Percentiles rank a stretch among this genome's conserved stretches.
Evolutionary conservation across 2,888 invertebrate genomes (phyloP).

Genomic region (Cephus spinipes): DNA sequence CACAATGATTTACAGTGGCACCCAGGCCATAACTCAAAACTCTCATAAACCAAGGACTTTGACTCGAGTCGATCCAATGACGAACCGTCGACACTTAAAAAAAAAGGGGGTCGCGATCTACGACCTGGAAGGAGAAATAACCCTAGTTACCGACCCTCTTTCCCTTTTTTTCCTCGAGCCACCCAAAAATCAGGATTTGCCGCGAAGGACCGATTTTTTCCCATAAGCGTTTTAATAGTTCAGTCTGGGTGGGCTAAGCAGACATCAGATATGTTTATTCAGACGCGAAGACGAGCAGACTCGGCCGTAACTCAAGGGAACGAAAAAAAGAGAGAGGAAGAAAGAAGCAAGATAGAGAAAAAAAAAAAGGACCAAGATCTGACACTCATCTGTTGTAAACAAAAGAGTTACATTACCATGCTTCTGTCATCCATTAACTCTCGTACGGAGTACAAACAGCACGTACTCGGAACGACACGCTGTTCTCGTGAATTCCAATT

Average conservation of each 20-base stretch:
- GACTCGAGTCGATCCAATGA: constrained; percentile 13
- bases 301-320: constrained; percentile 37
- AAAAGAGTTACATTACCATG: constrained; percentile 58
- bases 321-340: background rate
- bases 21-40: constrained; percentile 11
- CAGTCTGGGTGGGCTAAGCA: constrained; percentile 60
- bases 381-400: constrained; percentile 60
- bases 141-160: background rate
- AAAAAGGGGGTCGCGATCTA: background rate
- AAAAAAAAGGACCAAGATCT: constrained; percentile 41
- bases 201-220: constrained; percentile 48
- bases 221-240: constrained; percentile 62
- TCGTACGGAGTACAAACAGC: background rate
- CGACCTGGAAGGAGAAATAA: background rate
- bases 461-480: background rate
- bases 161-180: background rate
- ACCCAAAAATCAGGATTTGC: constrained; percentile 21
- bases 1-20: constrained; percentile 15
- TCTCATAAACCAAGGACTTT: constrained; percentile 17
- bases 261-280: constrained; percentile 64
- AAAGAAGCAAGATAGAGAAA: constrained; percentile 30
- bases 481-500: background rate
- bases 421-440: background rate
- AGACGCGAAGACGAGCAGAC: constrained; percentile 55
- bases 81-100: constrained; percentile 1